Conservation (phyloP, 2,113 vertebrate species). For the Neotoma lepida region DNA sequence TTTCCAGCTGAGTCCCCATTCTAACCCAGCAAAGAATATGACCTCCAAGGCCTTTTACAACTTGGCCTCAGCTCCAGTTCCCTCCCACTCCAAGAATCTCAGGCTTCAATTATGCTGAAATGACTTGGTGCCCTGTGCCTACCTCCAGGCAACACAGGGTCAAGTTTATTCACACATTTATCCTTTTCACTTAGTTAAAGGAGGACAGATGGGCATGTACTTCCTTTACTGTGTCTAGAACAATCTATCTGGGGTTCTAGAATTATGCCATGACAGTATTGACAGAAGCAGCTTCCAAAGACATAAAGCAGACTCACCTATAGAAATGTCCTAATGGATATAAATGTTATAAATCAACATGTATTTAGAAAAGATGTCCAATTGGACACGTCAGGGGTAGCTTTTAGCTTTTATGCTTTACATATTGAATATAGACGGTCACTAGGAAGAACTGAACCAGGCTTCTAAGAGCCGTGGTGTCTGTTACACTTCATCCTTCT, state of each 20-base stretch:
- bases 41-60: neutral
- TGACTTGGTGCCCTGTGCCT: neutral
- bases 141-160: neutral
- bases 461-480: neutral
- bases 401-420: neutral
- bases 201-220: neutral
- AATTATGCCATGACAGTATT: neutral
- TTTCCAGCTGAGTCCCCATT: neutral
- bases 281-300: neutral
- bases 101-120: slow-evolving; percentile 10
- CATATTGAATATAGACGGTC: neutral
- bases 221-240: neutral
- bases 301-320: neutral
- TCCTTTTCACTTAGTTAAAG: neutral
- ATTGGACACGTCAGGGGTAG: neutral
- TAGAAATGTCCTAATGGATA: neutral
- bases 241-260: neutral
- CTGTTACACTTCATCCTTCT: too few species aligned
- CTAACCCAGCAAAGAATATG: neutral
- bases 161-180: neutral
- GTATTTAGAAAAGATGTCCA: neutral
- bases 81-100: slow-evolving; percentile 8
- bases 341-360: too few species aligned
- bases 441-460: neutral
- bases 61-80: neutral